Base-by-base conservation (phyloP, 2,113 vertebrate species). In the Silurus glanis region DNA sequence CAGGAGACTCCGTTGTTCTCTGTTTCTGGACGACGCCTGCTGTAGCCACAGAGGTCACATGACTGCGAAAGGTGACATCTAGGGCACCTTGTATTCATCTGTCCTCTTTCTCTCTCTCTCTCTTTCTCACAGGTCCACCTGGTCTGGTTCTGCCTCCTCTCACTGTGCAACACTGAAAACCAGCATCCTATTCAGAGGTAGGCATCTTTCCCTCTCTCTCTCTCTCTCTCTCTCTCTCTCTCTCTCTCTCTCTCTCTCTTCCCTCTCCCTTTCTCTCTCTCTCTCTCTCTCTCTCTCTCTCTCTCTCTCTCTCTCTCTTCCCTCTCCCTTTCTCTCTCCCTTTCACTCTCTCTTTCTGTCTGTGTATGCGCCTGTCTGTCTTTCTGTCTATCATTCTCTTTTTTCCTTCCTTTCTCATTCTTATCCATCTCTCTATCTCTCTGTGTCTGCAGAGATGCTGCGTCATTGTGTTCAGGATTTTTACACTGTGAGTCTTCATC, bases 31-130 rank as follows among this genome's bases (percentile, higher is more conserved):
- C n/a, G 23, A 37, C 37, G 17, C 51, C 9, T 17, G 49, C 49
- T 84, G 56, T 72, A 62, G 55, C 21, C 51, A 25, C 23, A 8
- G 25, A 64, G 51, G 49, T 87, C 86, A 83, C 28, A 19, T 85
- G 80, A 85, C 83, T 9, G 12, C 28, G 28, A 85, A n/a, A 49
- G 3, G 19, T n/a, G n/a, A 85, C 81, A 61, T 61, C 61, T 78
- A 86, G 82, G 78, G 85, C 85, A 79, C 10, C 12, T 66, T 62
- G 13, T 49, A 49, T 82, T 86, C 76, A 86, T 87, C 85, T 80
- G 78, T 62, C 21, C 64, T 75, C 47, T 86, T 59, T 83, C 62
- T 82, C 74, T 85, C 82, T 78, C 61, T 87, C 83, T 86, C 79
- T 45, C 47, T 84, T 55, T 84, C 66, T 56, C 49, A 0, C 53